These are phyloP conservation scores for Quadriops clusia DNA, from an alignment of 2,888 invertebrate species.

Conservation along the genomic window DNA sequence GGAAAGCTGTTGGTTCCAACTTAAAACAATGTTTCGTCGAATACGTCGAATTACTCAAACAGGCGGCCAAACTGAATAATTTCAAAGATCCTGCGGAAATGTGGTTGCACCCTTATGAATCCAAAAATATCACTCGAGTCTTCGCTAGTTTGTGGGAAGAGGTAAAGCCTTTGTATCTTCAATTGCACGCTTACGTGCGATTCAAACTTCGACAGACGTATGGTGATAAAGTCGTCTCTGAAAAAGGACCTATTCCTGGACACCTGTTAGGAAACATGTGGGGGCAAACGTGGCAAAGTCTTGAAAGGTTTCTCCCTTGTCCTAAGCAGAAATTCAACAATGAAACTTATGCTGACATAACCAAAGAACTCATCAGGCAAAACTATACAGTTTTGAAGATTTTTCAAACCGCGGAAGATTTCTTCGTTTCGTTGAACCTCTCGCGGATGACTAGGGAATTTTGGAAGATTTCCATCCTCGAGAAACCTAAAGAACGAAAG, in stretches of 20 bases:
- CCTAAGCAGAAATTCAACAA: too few species aligned
- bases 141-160: constrained; percentile 74
- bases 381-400: constrained; percentile 65
- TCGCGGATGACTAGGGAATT: constrained; percentile 68
- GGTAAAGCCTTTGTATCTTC: constrained; percentile 75
- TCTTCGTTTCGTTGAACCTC: constrained; percentile 73
- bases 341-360: too few species aligned
- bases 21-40: constrained; percentile 49
- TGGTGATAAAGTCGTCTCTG: constrained; percentile 68
- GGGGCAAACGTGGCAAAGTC: constrained; percentile 84
- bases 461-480: constrained; percentile 77
- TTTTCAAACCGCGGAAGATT: constrained; percentile 75
- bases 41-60: constrained; percentile 55
- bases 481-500: constrained; percentile 61
- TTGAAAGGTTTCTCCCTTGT: too few species aligned
- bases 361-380: too few species aligned
- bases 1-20: constrained; percentile 56
- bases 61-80: constrained; percentile 62
- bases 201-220: constrained; percentile 71
- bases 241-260: constrained; percentile 72
- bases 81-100: constrained; percentile 78
- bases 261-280: constrained; percentile 86
- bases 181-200: constrained; percentile 81
- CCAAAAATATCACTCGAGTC: constrained; percentile 61
- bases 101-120: constrained; percentile 82